Evolutionary conservation across 1,140 invertebrate species (phyloP), one percentile per base, ranked within the genome.

Genomic region (Galleria mellonella): DNA sequence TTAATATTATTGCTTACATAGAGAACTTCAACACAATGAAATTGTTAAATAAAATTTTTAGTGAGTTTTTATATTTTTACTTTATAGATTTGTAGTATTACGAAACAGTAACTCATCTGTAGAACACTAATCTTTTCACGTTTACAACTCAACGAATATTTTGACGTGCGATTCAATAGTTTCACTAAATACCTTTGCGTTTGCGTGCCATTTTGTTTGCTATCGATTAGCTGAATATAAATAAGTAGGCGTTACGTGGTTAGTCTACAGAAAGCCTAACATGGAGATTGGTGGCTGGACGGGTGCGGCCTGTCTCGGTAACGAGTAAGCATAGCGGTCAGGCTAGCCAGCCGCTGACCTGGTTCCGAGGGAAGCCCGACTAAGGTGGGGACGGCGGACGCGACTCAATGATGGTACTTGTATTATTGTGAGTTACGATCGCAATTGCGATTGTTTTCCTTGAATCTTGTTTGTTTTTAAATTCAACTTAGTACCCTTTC

Each of bases 291-390:
- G 36, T 54, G 36, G 36, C 51, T 30, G 43, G 23, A 15, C 49
- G 53, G 62, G 63, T 53, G 65, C 51, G 59, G 60, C 51, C 43
- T 45, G 60, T 51, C 59, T 58, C 51, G 54, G 54, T 51, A 52
- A 52, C 52, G 51, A 54, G 58, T 51, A 56, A 47, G 58, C 51
- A 52, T 66, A 71, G 69, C 69, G 69, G 71, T 75, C 59, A 62
- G 39, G 52, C 63, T 52, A 63, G 63, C 56, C 66, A 71, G 60
- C 58, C 72, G 75, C 66, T 79, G 77, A 77, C 77, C 75, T 66
- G 75, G 64, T 72, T 82, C 51, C 46, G 55, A 78, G 69, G 77
- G 72, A 78, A 77, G 72, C 73, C 69, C 64, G 51, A 55, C 43
- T 51, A 51, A 55, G 60, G 69, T 57, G 68, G 64, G 62, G 72